Base-by-base conservation (phyloP, 2,888 invertebrate genomes). In the Platerodrilus igneus region DNA sequence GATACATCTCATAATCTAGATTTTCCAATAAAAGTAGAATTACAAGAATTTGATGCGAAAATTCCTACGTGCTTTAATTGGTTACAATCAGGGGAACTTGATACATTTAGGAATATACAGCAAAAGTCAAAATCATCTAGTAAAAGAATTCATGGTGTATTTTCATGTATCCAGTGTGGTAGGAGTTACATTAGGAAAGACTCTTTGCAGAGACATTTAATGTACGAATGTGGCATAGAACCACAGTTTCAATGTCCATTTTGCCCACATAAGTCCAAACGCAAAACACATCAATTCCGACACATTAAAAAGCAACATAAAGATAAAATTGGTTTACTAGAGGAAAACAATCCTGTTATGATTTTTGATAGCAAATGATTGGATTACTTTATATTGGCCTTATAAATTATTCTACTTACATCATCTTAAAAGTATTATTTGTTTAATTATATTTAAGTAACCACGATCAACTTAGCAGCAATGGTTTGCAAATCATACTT, bases 131-230 rank as follows among this genome's bases (percentile, higher is more conserved):
- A 53, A n/a, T 49, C 58, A 4, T 47, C 72, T 36, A 76, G 76
- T 62, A 76, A 58, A 44, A 51, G 67, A 43, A 63, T 64, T 25
- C 56, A 59, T 25, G 68, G 68, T 3, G 69, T 73, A 53, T 75
- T 73, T 60, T 58, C 74, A 47, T 84, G 84, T 68, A 73, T 73
- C 47, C 74, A 75, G 52, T 90, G 89, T 64, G 81, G 82, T 38
- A 86, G 87, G 67, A 78, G 78, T 46, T 90, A 89, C 73, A 81
- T 80, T 62, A 76, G 81, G 63, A 84, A 83, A 62, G 82, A 84
- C 51, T 85, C 84, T 8, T 68, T 87, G 43, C 83, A 81, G 62
- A 76, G 86, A 41, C 86, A 87, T 66, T 75, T 81, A 58, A 80
- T 79, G 59, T 82, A 83, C 67, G 86, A 87, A 63, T 88, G 87